Evolutionary conservation across 2,888 invertebrate genomes (phyloP).

Genomic region (Drosophila gaucha): DNA sequence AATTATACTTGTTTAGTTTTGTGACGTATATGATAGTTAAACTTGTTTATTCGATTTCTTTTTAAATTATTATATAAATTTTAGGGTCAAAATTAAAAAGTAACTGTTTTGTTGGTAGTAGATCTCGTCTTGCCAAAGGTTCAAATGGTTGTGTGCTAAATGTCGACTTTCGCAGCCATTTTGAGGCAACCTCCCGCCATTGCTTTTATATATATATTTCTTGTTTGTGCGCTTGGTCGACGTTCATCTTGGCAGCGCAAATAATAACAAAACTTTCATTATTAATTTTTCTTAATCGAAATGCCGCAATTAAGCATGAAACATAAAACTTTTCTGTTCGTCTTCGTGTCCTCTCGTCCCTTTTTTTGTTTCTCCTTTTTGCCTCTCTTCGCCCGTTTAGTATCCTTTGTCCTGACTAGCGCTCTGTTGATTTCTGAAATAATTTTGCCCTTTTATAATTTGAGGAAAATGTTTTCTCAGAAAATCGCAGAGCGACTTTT

Average conservation of each 20-base stretch:
- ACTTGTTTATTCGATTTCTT: too few relatives aligned
- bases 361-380: slow-evolving; percentile 9
- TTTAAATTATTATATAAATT: too few relatives aligned
- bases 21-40: too few relatives aligned
- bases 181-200: slow-evolving; percentile 13
- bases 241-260: slow-evolving; percentile 40
- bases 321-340: slow-evolving; percentile 61
- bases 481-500: too few relatives aligned
- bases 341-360: slow-evolving; percentile 28
- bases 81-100: too few relatives aligned
- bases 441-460: slow-evolving; percentile 49
- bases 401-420: slow-evolving; percentile 3
- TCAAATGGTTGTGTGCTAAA: slow-evolving; percentile 5
- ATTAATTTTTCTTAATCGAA: slow-evolving; percentile 79
- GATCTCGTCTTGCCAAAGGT: slow-evolving; percentile 5
- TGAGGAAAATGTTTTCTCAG: slow-evolving; percentile 36
- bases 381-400: slow-evolving; percentile 17
- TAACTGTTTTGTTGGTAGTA: background rate
- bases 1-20: too few relatives aligned
- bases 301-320: slow-evolving; percentile 74
- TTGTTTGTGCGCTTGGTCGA: slow-evolving; percentile 15
- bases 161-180: slow-evolving; percentile 33
- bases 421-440: slow-evolving; percentile 35
- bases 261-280: slow-evolving; percentile 75
- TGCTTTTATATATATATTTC: slow-evolving; percentile 41